These are phyloP conservation scores for Rhea pennata DNA, from an alignment of 2,113 vertebrate genomes.

Conservation along the genomic window DNA sequence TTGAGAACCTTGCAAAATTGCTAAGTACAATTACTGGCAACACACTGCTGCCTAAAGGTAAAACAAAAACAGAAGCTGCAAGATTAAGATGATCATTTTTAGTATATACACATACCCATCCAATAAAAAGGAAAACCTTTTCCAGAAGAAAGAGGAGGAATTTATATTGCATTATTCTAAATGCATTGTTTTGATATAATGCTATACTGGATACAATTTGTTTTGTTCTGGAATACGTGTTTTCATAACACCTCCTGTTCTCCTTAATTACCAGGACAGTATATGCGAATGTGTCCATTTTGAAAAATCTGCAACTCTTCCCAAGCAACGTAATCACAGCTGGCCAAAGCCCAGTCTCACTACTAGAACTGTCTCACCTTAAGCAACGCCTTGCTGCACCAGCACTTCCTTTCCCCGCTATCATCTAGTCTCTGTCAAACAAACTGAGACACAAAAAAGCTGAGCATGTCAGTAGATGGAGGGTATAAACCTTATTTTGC, in stretches of 20 bases:
- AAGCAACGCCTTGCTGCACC: accelerated
- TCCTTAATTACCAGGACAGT: background rate
- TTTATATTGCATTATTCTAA: background rate
- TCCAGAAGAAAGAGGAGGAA: accelerated
- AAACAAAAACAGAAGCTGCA: background rate
- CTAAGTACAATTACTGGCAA: accelerated
- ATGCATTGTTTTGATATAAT: background rate
- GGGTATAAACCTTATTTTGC: background rate
- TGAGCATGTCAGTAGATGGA: background rate
- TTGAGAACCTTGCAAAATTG: background rate
- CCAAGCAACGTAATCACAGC: background rate
- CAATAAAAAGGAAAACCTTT: background rate
- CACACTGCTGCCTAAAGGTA: background rate
- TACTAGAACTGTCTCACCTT: background rate
- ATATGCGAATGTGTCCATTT: background rate
- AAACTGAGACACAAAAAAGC: background rate
- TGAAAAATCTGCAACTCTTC: background rate
- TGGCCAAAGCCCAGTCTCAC: background rate
- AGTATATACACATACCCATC: background rate
- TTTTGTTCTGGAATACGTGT: background rate
- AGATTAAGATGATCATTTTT: background rate
- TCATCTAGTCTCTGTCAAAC: background rate
- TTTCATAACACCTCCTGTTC: background rate
- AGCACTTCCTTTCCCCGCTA: background rate
- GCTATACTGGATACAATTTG: background rate